Base-by-base conservation (phyloP, 2,888 invertebrate species). In the Phasia obesa region DNA sequence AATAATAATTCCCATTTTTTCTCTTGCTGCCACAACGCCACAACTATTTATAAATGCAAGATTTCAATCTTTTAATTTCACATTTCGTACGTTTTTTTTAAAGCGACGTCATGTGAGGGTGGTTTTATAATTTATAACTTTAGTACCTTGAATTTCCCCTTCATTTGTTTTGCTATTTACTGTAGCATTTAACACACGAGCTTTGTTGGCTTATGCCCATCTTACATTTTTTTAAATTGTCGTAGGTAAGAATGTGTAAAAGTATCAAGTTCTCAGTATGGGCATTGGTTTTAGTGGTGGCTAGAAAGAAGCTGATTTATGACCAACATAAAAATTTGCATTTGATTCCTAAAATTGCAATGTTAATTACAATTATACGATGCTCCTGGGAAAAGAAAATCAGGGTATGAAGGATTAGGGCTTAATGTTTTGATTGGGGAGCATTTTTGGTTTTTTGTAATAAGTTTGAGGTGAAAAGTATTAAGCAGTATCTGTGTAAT, bases 341-440 rank as follows among this genome's bases (percentile, higher is more conserved):
- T 47, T 71, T 57, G 55, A 73, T 67, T 49, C 2, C 75, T 69
- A 64, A 81, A 73, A 78, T 76, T 79, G 77, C 74, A 57, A 82
- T 80, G 85, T 85, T 85, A 85, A 84, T 85, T 85, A 85, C 80
- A 76, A 82, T 82, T 78, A 51, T 73, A 82, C 69, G 60, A 73
- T 65, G 49, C 78, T 44, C 7, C 15, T 23, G 78, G 82, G 74
- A 59, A 53, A 19, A 17, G 7, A 2, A 27, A 25, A 51, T 35
- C 2, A 0, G 11, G 19, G 44, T 11, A 17, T 23, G 19, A 55
- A n/a, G 38, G 3, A 0, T 19, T 25, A 42, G 15, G 2, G 13
- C 15, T 42, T n/a, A 1, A 42, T 42, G 15, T n/a, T 15, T n/a
- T 4, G 0, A 42, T n/a, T 42, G 38, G 13, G n/a, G 3, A 2